phyloP scores from a whole-genome alignment of 2,113 vertebrate species.

The Hylia prasina region DNA sequence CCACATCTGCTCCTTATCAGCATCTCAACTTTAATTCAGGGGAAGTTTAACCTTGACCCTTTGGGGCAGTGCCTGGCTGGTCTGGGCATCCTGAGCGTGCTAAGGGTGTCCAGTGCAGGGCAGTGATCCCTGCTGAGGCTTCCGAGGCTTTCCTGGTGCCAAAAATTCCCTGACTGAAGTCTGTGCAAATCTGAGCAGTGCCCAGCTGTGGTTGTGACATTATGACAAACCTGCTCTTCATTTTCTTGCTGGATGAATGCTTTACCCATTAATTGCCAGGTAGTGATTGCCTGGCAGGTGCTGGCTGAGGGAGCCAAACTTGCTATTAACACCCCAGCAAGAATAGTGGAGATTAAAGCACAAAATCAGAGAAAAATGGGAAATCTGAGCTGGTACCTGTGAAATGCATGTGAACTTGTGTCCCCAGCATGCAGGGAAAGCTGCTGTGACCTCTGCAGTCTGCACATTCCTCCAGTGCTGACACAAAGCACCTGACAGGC shows the following conservation, averaged over 20 bases:
- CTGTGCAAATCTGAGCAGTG: not conserved
- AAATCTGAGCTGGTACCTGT: not conserved
- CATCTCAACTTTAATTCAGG: not conserved
- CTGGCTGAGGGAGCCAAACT: not conserved
- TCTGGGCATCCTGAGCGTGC: not conserved
- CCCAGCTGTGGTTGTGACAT: not conserved
- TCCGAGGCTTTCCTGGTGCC: not conserved
- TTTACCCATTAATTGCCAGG: not conserved
- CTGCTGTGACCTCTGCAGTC: not conserved
- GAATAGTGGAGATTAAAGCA: not conserved
- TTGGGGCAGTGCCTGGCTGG: not conserved
- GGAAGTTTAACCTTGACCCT: not conserved
- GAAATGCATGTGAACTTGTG: not conserved
- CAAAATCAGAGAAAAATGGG: not conserved
- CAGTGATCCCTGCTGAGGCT: not conserved
- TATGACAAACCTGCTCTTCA: not conserved
- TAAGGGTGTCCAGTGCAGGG: not conserved
- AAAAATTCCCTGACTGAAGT: not conserved
- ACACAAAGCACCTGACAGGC: slow-evolving; percentile 31
- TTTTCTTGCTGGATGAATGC: not conserved
- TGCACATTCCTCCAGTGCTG: not conserved
- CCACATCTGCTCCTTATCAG: not conserved
- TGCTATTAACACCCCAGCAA: not conserved
- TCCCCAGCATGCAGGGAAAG: not conserved
- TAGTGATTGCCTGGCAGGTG: not conserved